Evolutionary conservation across 2,888 invertebrate genomes (phyloP), one percentile per base, ranked within the genome.

Genomic region (Meandrusa payeni): DNA sequence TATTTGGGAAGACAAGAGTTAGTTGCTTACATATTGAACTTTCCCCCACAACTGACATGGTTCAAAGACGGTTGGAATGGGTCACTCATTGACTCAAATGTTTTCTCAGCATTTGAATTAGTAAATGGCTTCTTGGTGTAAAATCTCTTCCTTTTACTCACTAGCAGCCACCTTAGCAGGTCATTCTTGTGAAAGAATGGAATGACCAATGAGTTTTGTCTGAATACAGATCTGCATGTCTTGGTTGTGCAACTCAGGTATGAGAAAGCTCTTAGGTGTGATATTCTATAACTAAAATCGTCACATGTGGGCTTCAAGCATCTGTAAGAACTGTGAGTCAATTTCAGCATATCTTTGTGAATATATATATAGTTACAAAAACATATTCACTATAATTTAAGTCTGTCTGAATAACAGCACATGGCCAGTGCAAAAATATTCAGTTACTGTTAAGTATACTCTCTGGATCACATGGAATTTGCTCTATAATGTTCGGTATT

Each of bases 241-340:
- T 72, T 69, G 52, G 64, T 59, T 57, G 58, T 64, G 59, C 57
- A 59, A 66, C 61, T 69, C 49, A 76, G 64, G 55, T 71, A 57
- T 51, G 68, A 57, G 45, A 64, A 64, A 43, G 58, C 63, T 58
- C 68, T 76, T 54, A 74, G 70, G 71, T 73, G 62, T 56, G 57
- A 46, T 53, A 61, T 68, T 61, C 54, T 59, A 54, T 50, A 48
- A 49, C 51, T 55, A 52, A 68, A 47, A 61, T 63, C 70, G 54
- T 77, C 70, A 76, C 63, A 73, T 67, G 69, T 68, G 51, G 76
- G 61, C 55, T 63, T 73, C 55, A 80, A 65, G 64, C 67, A 82
- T 85, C 79, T 85, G 79, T 63, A 82, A 81, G 79, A 81, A 76
- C 78, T 83, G 60, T 76, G 70, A 58, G 76, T 80, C 70, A 81